Conservation (phyloP, 2,113 vertebrate genomes). For the Semnornis frantzii region DNA sequence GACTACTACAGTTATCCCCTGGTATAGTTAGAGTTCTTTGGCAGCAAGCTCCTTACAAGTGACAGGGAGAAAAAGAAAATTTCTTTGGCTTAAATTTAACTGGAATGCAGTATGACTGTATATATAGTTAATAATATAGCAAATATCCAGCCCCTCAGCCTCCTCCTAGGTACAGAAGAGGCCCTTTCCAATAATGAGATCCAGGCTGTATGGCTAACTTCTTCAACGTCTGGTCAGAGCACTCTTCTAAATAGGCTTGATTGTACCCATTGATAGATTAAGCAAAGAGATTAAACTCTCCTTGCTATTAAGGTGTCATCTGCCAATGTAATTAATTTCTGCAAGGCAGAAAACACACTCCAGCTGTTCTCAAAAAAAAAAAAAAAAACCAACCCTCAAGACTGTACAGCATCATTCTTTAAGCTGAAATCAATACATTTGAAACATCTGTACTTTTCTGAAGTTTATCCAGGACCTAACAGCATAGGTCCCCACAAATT, state of each 20-base stretch:
- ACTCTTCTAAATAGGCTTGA: background rate
- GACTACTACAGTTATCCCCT: background rate
- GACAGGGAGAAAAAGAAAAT: background rate
- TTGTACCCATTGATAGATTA: background rate
- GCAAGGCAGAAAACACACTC: background rate
- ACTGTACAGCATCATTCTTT: background rate
- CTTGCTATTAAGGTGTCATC: background rate
- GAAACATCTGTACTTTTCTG: background rate
- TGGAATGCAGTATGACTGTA: background rate
- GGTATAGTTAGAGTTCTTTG: background rate
- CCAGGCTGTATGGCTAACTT: background rate
- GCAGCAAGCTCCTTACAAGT: background rate
- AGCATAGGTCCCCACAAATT: background rate
- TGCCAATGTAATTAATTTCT: background rate
- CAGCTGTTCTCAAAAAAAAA: background rate
- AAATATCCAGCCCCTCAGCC: background rate
- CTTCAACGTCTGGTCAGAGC: background rate
- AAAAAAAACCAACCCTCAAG: no score
- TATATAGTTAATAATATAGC: background rate
- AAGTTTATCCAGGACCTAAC: background rate
- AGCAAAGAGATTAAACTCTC: background rate
- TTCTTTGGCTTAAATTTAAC: background rate
- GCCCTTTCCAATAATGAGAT: background rate
- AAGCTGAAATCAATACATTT: background rate
- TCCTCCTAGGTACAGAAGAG: background rate